Base-by-base conservation (phyloP, 2,888 invertebrate species). In the Colletes collaris region DNA sequence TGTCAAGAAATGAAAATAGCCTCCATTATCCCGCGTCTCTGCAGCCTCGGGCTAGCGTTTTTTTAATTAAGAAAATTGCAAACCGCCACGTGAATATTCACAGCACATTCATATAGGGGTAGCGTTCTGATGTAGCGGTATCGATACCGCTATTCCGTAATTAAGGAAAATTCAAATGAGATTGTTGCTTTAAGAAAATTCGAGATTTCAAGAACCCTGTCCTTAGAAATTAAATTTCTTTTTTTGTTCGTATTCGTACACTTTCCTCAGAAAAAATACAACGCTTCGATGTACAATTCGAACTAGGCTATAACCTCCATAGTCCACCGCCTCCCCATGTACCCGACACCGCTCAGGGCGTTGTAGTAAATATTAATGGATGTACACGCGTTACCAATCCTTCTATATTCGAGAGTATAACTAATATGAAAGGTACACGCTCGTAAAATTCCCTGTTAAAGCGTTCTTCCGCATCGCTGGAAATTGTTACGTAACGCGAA, bases 21-120 rank as follows among this genome's bases (percentile, higher is more conserved):
- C 52, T n/a, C 37, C 66, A 67, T 74, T 83, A 80, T 68, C 49
- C 44, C 55, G 50, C 46, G 40, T 44, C 40, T 8, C 16, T 50
- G 35, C 49, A 60, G 27, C 50, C 60, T 44, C n/a, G 13, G 37
- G 59, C 66, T 6, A 60, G 52, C 59, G 59, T 69, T 35, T 58
- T 71, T 68, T 77, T 58, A 84, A 84, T 84, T 81, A 84, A 84
- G 78, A 11, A 77, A 81, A 83, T 83, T 79, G 66, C 63, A 37
- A 13, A 27, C n/a, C 66, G 35, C 27, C 40, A 4, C 66, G 59
- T 79, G 75, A 64, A 75, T 71, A 75, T 75, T 70, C 80, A 80
- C 68, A 6, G 55, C 13, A 37, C 50, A 59, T 53, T 68, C 64
- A 49, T 52, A 53, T 13, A 16, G 19, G 44, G 63, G 19, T 65